Base-by-base conservation (phyloP, 1,140 invertebrate genomes). In the Goniozus legneri region DNA sequence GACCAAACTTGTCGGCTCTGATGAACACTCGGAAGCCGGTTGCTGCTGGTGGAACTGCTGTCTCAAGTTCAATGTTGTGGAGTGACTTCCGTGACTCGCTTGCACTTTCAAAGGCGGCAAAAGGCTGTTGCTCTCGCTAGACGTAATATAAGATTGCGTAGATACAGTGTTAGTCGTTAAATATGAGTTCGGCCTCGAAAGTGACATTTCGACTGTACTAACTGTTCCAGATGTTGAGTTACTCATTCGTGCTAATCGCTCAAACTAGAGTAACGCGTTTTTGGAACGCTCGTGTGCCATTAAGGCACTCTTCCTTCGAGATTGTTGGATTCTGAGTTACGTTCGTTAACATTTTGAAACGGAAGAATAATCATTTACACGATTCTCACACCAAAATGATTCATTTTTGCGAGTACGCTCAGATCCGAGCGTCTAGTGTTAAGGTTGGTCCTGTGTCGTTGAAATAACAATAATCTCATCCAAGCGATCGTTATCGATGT, bases 61-160 rank as follows among this genome's bases (percentile, higher is more conserved):
- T 31, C 69, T 71, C 13, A 64, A 42, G 20, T 56, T 51, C 47
- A 67, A 56, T 36, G 50, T 60, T 14, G 56, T 64, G n/a, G n/a
- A n/a, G n/a, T n/a, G n/a, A n/a, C n/a, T n/a, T n/a, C n/a, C n/a
- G n/a, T n/a, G n/a, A n/a, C n/a, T n/a, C n/a, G n/a, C n/a, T n/a
- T n/a, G n/a, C 13, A 62, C 51, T 45, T 73, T 72, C 15, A 77
- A 44, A 7, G 71, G 73, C 44, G 73, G 76, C 47, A 76, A 43
- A 49, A 75, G 71, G 50, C n/a, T n/a, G n/a, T 69, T 67, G 51
- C 53, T 66, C 39, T 69, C 69, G 46, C 62, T 71, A 18, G 58
- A 46, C 33, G 63, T 61, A 41, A 65, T 64, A 41, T 67, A 69
- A 16, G 65, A 67, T 54, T 76, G 73, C 31, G 69, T 61, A 16